phyloP scores from a whole-genome alignment of 2,888 invertebrate species.

The Drosophila histrio region DNA sequence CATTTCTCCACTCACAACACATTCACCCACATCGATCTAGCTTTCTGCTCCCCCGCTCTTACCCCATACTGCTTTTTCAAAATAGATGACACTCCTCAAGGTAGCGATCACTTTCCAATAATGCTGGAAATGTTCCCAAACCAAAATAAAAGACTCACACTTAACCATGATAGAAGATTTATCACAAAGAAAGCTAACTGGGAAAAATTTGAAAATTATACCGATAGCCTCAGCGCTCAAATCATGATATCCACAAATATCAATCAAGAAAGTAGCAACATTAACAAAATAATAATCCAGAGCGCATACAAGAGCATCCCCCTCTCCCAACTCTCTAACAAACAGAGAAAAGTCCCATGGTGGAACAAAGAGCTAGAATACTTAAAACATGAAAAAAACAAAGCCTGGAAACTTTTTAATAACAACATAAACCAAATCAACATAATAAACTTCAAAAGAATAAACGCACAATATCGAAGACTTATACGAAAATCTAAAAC shows the following conservation, averaged over 20 bases:
- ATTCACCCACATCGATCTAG: not conserved
- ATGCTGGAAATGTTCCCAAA: not conserved
- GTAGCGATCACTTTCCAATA: not conserved
- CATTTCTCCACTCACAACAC: not conserved
- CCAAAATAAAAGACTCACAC: not conserved
- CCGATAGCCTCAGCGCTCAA: not conserved
- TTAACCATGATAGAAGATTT: not conserved
- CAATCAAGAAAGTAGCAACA: not conserved
- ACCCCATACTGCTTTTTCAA: not conserved
- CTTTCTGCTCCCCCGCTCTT: not conserved
- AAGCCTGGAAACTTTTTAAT: too few species aligned
- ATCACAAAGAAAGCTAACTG: not conserved
- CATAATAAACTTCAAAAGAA: too few species aligned
- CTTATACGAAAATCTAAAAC: too few species aligned
- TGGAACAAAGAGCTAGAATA: not conserved
- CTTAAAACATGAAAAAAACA: not conserved
- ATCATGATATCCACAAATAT: not conserved
- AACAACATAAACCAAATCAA: too few species aligned
- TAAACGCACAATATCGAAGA: too few species aligned
- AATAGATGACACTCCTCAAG: not conserved
- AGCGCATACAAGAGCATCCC: slow-evolving; percentile 1
- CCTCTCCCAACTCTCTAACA: not conserved
- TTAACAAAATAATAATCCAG: not conserved
- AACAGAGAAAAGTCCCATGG: not conserved
- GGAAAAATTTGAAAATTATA: not conserved